Conservation (phyloP, 2,797 vertebrate species). For the Pyrocephalus nanus region DNA sequence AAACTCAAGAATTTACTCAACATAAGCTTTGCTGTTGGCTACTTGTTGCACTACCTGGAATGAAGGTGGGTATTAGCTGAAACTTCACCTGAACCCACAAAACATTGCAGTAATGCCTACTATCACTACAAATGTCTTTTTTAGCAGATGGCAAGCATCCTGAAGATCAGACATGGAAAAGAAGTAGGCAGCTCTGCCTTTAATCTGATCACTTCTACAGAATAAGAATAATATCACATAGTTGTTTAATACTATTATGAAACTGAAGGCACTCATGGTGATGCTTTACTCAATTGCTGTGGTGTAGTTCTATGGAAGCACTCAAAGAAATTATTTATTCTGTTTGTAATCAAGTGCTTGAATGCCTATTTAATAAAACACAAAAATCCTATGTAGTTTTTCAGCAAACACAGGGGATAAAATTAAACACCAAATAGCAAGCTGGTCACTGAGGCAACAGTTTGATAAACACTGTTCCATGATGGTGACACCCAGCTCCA, state of each 20-base stretch:
- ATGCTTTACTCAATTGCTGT: background rate
- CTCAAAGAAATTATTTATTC: background rate
- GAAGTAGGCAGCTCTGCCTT: background rate
- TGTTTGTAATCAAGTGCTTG: background rate
- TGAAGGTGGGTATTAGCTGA: background rate
- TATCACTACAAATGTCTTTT: background rate
- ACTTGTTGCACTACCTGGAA: background rate
- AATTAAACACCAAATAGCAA: background rate
- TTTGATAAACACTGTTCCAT: background rate
- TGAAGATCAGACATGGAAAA: background rate
- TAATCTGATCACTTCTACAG: background rate
- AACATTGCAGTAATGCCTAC: background rate
- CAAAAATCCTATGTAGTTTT: background rate
- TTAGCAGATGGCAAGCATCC: background rate
- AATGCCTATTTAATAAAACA: background rate
- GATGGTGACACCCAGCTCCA: background rate
- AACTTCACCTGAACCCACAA: background rate
- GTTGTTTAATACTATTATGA: background rate
- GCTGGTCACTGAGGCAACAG: background rate
- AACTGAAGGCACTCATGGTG: background rate
- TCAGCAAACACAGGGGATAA: background rate
- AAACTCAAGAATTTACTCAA: background rate
- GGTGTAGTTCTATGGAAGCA: background rate
- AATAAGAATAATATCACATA: background rate
- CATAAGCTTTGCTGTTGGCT: background rate